Evolutionary conservation across 2,888 invertebrate species (phyloP).

Genomic region (Agonopterix subpropinquella): DNA sequence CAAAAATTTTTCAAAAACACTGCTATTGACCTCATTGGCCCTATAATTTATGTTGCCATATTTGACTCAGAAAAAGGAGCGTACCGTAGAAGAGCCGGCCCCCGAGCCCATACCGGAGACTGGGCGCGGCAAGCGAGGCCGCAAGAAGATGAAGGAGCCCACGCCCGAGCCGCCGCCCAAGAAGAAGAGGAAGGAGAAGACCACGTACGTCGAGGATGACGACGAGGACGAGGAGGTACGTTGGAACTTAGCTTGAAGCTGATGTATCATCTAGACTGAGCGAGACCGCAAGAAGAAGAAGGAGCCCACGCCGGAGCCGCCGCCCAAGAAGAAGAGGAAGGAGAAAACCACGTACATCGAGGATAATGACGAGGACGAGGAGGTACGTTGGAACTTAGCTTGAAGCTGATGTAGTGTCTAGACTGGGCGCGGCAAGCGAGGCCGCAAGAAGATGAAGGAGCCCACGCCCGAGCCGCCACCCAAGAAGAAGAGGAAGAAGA

Average conservation of each 20-base stretch:
- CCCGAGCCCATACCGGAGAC: neutral
- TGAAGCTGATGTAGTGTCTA: too few species aligned
- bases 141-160: neutral
- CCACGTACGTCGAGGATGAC: constrained; percentile 43
- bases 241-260: too few species aligned
- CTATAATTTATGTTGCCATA: too few species aligned
- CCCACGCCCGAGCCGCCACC: constrained; percentile 61
- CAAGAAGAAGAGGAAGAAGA: constrained; percentile 51
- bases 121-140: neutral
- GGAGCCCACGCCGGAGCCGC: constrained; percentile 53
- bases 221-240: constrained; percentile 50
- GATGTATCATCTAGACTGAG: neutral
- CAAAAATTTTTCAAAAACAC: too few species aligned
- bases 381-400: constrained; percentile 4
- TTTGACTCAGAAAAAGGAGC: constrained; percentile 8
- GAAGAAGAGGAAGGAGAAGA: constrained; percentile 53
- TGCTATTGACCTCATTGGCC: too few species aligned
- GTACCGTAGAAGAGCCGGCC: neutral
- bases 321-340: constrained; percentile 50
- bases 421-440: neutral
- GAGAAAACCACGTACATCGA: constrained; percentile 48
- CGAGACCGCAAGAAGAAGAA: neutral
- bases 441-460: neutral
- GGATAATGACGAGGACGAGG: constrained; percentile 59
- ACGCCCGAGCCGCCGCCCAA: constrained; percentile 64